A percentile compares a stretch with the other conserved stretches of the same genome.
Conservation (phyloP, 2,888 invertebrate species). For the Icerya purchasi region DNA sequence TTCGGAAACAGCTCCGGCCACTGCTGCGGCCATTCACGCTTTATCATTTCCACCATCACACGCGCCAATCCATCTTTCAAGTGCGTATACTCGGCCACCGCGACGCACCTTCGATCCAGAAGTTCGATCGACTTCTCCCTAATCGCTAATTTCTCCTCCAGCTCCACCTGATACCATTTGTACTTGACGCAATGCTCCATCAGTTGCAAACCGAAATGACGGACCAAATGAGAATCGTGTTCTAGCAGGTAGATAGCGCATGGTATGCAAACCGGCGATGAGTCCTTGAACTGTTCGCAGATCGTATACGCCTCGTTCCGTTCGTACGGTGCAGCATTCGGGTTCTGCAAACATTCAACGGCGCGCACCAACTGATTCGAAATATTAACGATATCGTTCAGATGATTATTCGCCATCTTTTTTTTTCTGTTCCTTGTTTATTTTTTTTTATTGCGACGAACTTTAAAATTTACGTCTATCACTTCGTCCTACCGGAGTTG, state of each 20-base stretch:
- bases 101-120: neutral
- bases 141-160: slow-evolving; percentile 69
- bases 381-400: too few relatives aligned
- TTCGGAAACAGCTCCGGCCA: slow-evolving; percentile 74
- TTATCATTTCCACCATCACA: slow-evolving; percentile 90
- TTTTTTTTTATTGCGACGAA: too few relatives aligned
- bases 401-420: too few relatives aligned
- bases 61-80: slow-evolving; percentile 68
- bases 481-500: too few relatives aligned
- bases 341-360: slow-evolving; percentile 61
- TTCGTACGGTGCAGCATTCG: slow-evolving; percentile 49
- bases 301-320: slow-evolving; percentile 64
- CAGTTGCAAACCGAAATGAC: slow-evolving; percentile 76
- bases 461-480: too few relatives aligned
- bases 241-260: slow-evolving; percentile 63
- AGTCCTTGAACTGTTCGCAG: slow-evolving; percentile 38
- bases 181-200: slow-evolving; percentile 87
- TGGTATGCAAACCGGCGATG: slow-evolving; percentile 65
- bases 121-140: slow-evolving; percentile 32
- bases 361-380: slow-evolving; percentile 38
- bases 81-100: slow-evolving; percentile 29
- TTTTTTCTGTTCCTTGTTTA: too few relatives aligned
- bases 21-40: slow-evolving; percentile 92
- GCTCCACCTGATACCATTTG: slow-evolving; percentile 72
- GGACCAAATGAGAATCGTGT: slow-evolving; percentile 40